These are phyloP conservation scores for Thalassarche chlororhynchos DNA, from an alignment of 2,113 vertebrate genomes.

Conservation along the genomic window DNA sequence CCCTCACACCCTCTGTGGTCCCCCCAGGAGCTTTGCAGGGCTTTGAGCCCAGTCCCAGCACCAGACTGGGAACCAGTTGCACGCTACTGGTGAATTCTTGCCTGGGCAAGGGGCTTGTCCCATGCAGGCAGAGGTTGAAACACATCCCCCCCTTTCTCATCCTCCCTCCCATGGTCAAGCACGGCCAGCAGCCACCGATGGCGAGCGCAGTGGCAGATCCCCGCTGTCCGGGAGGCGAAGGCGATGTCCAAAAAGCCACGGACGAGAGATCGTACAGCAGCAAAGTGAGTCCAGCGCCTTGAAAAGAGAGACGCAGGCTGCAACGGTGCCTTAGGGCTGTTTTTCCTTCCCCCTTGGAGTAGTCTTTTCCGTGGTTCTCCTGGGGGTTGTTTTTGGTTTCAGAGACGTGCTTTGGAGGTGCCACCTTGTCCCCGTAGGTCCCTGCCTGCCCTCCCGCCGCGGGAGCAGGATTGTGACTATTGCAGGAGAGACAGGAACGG, in stretches of 20 bases:
- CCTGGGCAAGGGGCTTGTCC: not conserved
- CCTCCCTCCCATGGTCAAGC: not conserved
- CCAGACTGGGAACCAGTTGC: not conserved
- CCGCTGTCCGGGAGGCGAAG: not conserved
- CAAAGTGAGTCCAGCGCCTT: not conserved
- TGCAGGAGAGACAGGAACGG: not conserved
- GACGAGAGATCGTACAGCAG: not conserved
- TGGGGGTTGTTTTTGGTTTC: not conserved
- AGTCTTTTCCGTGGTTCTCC: not conserved
- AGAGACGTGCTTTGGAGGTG: not conserved
- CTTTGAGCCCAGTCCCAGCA: not conserved
- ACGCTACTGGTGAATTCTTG: not conserved
- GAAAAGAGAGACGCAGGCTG: not conserved
- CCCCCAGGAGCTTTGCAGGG: not conserved
- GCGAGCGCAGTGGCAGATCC: not conserved
- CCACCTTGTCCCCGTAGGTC: not conserved
- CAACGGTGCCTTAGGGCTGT: not conserved
- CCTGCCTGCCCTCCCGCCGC: not conserved
- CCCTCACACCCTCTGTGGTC: fast-evolving
- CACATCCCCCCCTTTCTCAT: not conserved
- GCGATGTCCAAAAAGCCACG: not conserved
- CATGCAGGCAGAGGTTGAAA: not conserved
- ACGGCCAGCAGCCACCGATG: fast-evolving
- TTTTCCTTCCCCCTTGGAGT: not conserved
- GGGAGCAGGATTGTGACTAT: not conserved